These are phyloP conservation scores for Microdon myrmicae DNA, from an alignment of 2,888 invertebrate species.

Conservation along the genomic window DNA sequence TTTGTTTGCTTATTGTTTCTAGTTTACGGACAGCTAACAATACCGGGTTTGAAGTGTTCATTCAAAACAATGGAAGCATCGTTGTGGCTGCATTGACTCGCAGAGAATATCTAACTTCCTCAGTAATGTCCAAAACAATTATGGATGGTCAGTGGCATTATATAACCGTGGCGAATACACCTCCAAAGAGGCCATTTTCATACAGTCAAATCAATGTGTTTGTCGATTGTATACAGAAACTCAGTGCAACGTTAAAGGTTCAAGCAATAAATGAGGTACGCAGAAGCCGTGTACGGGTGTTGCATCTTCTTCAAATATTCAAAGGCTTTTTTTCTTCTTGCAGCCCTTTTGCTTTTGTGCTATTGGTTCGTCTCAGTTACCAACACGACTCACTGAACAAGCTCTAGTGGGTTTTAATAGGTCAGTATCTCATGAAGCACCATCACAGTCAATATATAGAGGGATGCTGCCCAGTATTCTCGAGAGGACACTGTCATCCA, in stretches of 20 bases:
- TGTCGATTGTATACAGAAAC: constrained; percentile 70
- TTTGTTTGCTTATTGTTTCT: constrained; percentile 39
- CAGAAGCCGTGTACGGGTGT: background rate
- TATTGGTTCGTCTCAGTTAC: constrained; percentile 64
- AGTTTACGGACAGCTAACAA: constrained; percentile 69
- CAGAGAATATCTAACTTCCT: constrained; percentile 70
- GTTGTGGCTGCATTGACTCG: constrained; percentile 70
- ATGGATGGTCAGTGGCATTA: constrained; percentile 71
- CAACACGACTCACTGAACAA: constrained; percentile 53
- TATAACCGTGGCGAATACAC: constrained; percentile 68
- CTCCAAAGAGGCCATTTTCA: constrained; percentile 70
- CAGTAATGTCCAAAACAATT: constrained; percentile 66
- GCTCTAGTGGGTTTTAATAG: constrained; percentile 54
- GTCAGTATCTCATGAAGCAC: constrained; percentile 61
- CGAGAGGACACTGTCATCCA: constrained; percentile 65
- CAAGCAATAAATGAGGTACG: constrained; percentile 70
- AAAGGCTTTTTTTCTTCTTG: constrained; percentile 13
- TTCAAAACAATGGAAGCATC: constrained; percentile 69
- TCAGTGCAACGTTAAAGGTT: constrained; percentile 70
- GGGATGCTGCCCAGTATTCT: constrained; percentile 66
- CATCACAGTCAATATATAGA: constrained; percentile 52
- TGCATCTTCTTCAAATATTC: background rate
- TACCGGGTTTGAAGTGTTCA: constrained; percentile 72
- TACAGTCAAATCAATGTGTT: constrained; percentile 71
- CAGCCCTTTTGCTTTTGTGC: constrained; percentile 67